These are phyloP conservation scores for Calliphora vomitoria DNA, from an alignment of 2,888 invertebrate species.

Conservation along the genomic window DNA sequence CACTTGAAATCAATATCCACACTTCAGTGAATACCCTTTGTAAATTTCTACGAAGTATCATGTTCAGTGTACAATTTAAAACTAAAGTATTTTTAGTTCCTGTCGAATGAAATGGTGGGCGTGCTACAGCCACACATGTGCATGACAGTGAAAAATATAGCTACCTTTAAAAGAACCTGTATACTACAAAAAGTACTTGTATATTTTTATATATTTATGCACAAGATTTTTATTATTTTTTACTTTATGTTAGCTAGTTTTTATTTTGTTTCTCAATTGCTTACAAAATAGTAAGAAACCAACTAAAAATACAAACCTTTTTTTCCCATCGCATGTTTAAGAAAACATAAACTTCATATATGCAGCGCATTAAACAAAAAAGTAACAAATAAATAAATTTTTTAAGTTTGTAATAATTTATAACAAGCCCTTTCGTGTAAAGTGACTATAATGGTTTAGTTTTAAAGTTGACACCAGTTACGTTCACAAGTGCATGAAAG, in stretches of 20 bases:
- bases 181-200: conserved; percentile 24
- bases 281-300: background rate
- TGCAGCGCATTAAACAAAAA: background rate
- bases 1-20: too few species aligned
- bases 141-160: conserved; percentile 42
- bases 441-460: conserved; percentile 59
- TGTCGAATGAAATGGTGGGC: conserved; percentile 51
- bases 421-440: conserved; percentile 67
- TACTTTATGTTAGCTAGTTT: conserved; percentile 15
- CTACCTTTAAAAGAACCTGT: background rate
- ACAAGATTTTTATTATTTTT: conserved; percentile 16
- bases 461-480: conserved; percentile 68
- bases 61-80: background rate
- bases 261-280: background rate
- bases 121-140: conserved; percentile 43
- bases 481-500: conserved; percentile 13
- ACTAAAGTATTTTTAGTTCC: background rate
- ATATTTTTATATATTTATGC: background rate
- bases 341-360: conserved; percentile 33
- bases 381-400: conserved; percentile 9
- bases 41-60: background rate
- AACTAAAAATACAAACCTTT: background rate
- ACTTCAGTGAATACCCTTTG: background rate
- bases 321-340: conserved; percentile 56
- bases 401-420: conserved; percentile 66